These are phyloP conservation scores for Zaprionus camerounensis DNA, from an alignment of 1,140 invertebrate genomes.

Conservation along the genomic window DNA sequence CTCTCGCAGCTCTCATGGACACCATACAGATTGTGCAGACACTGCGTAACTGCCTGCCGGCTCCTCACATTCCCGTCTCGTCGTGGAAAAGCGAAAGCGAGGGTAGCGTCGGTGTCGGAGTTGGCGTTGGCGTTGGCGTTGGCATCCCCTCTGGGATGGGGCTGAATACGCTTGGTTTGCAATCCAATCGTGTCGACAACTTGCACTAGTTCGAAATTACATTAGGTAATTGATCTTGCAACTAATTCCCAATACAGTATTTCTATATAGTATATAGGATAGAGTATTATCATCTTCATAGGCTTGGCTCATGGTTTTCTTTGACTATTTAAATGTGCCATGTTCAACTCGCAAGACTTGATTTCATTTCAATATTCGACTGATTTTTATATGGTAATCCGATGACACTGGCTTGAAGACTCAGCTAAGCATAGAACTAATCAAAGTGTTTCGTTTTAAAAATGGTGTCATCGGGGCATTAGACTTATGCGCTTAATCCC, in stretches of 20 bases:
- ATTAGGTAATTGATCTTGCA: conserved; percentile 27
- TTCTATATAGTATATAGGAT: conserved; percentile 37
- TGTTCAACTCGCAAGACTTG: conserved; percentile 69
- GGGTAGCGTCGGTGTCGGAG: conserved; percentile 54
- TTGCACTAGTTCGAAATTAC: conserved; percentile 53
- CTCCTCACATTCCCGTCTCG: conserved; percentile 93
- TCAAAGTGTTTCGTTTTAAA: background rate
- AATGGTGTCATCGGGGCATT: conserved; percentile 28
- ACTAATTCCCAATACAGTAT: conserved; percentile 47
- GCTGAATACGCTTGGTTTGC: conserved; percentile 57
- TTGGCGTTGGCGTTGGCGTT: conserved; percentile 47
- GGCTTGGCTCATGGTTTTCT: conserved; percentile 67
- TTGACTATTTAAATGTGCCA: conserved; percentile 70
- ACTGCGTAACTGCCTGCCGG: conserved; percentile 91
- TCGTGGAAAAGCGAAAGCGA: conserved; percentile 92
- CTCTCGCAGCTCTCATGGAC: conserved; percentile 89
- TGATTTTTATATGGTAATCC: conserved; percentile 53
- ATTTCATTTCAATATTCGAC: conserved; percentile 73
- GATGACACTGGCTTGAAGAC: conserved; percentile 25
- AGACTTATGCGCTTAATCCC: conserved; percentile 50
- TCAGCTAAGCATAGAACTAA: conserved; percentile 2
- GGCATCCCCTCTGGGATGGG: conserved; percentile 58
- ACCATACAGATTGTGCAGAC: conserved; percentile 94
- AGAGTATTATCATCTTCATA: conserved; percentile 58
- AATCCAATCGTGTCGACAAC: conserved; percentile 60